phyloP scores from a whole-genome alignment of 2,113 vertebrate species.

The Trematomus loennbergii region DNA sequence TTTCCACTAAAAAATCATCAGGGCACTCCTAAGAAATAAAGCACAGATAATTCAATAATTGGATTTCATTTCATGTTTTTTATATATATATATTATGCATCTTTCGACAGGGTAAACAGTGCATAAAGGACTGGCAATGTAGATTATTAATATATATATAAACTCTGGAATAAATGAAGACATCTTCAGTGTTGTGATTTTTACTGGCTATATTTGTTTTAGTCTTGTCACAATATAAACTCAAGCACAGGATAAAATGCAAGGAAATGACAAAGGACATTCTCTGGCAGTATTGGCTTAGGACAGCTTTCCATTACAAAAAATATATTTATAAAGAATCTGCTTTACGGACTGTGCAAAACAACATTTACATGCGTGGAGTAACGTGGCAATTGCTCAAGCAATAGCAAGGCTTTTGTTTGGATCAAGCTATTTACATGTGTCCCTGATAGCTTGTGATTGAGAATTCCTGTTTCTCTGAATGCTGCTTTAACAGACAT shows the following conservation, averaged over 20 bases:
- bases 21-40: background rate
- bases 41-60: background rate
- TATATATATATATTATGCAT: background rate
- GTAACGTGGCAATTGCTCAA: background rate
- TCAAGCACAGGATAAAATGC: background rate
- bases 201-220: background rate
- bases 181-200: background rate
- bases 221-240: background rate
- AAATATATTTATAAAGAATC: background rate
- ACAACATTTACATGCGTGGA: slow-evolving; percentile 3
- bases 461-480: background rate
- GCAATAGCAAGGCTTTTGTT: background rate
- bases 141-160: background rate
- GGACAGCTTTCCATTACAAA: background rate
- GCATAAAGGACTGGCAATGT: background rate
- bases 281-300: background rate
- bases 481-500: slow-evolving; percentile 3
- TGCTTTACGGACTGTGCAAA: background rate
- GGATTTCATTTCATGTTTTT: no score
- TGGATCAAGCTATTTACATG: background rate
- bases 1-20: background rate
- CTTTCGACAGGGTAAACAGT: background rate
- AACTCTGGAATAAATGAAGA: slow-evolving; percentile 5
- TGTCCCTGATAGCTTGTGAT: background rate
- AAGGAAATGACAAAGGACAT: background rate